Base-by-base conservation (phyloP, 2,888 invertebrate genomes). In the Polydrusus pterygomalis region DNA sequence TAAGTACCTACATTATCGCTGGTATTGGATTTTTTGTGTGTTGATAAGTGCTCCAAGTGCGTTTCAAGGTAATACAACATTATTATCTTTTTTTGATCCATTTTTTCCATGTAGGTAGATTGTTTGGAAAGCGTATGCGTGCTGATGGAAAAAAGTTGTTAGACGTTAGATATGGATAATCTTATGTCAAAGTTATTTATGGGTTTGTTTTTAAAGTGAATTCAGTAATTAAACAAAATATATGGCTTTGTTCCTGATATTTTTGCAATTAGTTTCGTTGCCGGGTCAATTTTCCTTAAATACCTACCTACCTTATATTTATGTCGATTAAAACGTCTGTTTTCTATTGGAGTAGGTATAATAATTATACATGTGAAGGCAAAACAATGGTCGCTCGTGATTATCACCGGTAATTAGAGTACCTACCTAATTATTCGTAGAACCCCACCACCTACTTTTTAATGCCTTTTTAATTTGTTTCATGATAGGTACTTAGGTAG, bases 131-230 rank as follows among this genome's bases (percentile, higher is more conserved):
- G 75, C 70, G 70, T 34, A 43, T 47, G n/a, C n/a, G n/a, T 20
- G 63, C 43, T 60, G 75, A 75, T 75, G 75, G 75, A 75, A 75
- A 75, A 75, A 75, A 75, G 70, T 75, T 75, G 75, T 70, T 58
- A 75, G 54, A 68, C 63, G 40, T 40, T 5, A n/a, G n/a, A n/a
- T n/a, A n/a, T n/a, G n/a, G 2, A 25, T 25, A 25, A 25, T 25
- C 25, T 25, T 3, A 25, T 8, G 40, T 40, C 54, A n/a, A 18
- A 56, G 56, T 64, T 68, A 74, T 74, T 74, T 68, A 74, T 74
- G 3, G 69, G 30, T 63, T 69, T 56, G 47, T 69, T 69, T 74
- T 74, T 70, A 63, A 67, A 40, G 40, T 69, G 68, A 60, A 40
- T 11, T 56, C 40, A 17, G 68, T 45, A 43, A 40, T 74, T 74